Evolutionary conservation across 2,888 invertebrate genomes (phyloP).

Genomic region (Halictus quadricinctus): DNA sequence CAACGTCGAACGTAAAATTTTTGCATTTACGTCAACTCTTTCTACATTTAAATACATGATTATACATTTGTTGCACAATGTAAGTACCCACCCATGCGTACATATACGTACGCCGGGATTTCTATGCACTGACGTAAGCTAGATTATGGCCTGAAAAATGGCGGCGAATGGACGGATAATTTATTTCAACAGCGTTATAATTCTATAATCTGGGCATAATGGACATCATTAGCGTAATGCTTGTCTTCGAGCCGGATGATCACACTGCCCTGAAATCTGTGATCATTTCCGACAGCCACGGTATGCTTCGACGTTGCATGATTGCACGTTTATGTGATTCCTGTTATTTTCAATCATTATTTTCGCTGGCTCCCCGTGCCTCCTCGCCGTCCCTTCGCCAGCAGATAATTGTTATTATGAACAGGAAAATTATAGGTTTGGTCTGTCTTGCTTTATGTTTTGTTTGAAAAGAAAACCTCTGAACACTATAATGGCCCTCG

Average conservation of each 20-base stretch:
- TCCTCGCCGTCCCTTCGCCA: constrained; percentile 62
- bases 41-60: no score
- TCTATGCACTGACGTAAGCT: constrained; percentile 4
- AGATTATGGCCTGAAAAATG: constrained; percentile 45
- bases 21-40: no score
- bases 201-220: constrained; percentile 79
- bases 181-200: constrained; percentile 78
- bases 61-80: constrained; percentile 1
- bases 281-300: constrained; percentile 72
- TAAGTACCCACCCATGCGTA: background rate
- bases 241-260: constrained; percentile 78
- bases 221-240: constrained; percentile 80
- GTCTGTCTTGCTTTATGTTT: constrained; percentile 59
- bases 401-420: constrained; percentile 75
- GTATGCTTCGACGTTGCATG: constrained; percentile 69
- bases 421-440: constrained; percentile 71
- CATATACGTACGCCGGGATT: background rate
- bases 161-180: constrained; percentile 68
- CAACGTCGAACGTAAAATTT: no score
- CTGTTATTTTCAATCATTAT: constrained; percentile 81
- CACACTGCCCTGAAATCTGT: constrained; percentile 68
- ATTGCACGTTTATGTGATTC: constrained; percentile 80
- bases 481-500: constrained; percentile 38
- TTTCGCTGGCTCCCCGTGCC: constrained; percentile 62
- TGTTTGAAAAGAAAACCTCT: constrained; percentile 58